Conservation (phyloP, 2,113 vertebrate species). For the Cottus gobio region DNA sequence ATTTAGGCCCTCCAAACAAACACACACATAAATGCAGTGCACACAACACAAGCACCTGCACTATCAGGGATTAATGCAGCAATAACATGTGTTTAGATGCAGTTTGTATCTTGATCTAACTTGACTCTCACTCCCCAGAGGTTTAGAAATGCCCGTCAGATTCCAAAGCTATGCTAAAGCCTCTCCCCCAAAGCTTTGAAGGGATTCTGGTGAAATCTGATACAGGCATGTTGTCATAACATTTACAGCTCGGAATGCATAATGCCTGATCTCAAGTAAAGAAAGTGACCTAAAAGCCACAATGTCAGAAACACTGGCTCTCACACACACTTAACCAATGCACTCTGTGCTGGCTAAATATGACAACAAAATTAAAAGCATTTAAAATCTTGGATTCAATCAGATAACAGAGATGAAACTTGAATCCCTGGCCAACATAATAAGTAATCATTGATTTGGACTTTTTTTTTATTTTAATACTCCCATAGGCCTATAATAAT, state of each 20-base stretch:
- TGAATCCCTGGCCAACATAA: background rate
- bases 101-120: slow-evolving; percentile 46
- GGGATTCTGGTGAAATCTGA: slow-evolving; percentile 69
- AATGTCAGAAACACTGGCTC: background rate
- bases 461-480: background rate
- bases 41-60: slow-evolving; percentile 30
- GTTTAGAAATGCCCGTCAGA: slow-evolving; percentile 62
- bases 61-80: slow-evolving; percentile 28
- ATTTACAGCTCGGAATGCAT: slow-evolving; percentile 64
- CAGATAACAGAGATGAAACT: background rate
- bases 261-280: slow-evolving; percentile 49
- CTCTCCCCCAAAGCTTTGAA: slow-evolving; percentile 58
- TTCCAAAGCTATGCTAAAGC: slow-evolving; percentile 72
- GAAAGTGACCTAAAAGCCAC: slow-evolving; percentile 46
- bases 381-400: background rate
- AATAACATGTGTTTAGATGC: slow-evolving; percentile 52
- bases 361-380: background rate
- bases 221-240: slow-evolving; percentile 65
- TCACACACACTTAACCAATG: background rate
- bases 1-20: slow-evolving; percentile 27
- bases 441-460: background rate
- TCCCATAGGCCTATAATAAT: background rate
- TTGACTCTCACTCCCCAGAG: slow-evolving; percentile 46
- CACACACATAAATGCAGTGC: slow-evolving; percentile 10
- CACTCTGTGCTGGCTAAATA: background rate